Base-by-base conservation (phyloP, 2,113 vertebrate genomes). In the Corythornis cristatus region DNA sequence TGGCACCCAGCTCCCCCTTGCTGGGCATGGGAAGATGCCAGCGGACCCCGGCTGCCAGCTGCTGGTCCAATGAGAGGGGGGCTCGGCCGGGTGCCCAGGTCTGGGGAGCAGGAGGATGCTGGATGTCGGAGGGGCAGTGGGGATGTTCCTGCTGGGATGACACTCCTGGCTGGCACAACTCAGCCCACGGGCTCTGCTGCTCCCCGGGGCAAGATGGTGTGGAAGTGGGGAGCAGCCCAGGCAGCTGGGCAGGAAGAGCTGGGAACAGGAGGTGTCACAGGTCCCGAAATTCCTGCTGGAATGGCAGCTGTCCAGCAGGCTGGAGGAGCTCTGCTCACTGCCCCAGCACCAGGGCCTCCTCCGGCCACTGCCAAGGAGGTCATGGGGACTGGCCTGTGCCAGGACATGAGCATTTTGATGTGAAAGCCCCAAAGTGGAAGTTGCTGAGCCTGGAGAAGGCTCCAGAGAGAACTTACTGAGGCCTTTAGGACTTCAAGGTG, bases 251-350 rank as follows among this genome's bases (percentile, higher is more conserved):
- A 4, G 29, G 76, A 42, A 33, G 42, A 7, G 23, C 15, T 0
- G 1, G 6, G 65, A 40, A 11, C 2, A 3, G 5, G 64, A 45
- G 19, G 5, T 15, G 10, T 13, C 14, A 12, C n/a, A 46, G 17
- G 25, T 43, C 7, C 53, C 1, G 0, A 5, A 15, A 65, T 80
- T 61, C 79, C 57, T 2, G 0, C 19, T 0, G 70, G 73, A 65
- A 18, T 46, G 60, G 40, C 31, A 21, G 31, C 33, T 1, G 1
- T 20, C 43, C 67, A 15, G 18, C n/a, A 8, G 60, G 65, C 26
- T 60, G 91, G 18, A 86, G 66, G 60, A 56, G 61, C 28, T 56
- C 14, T 4, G 1, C n/a, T 5, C 1, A 1, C 73, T 16, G 62
- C 75, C 57, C 57, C 81, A 28, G 1, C 66, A 3, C 46, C 0